phyloP scores from a whole-genome alignment of 2,113 vertebrate species.

The Trichechus manatus region DNA sequence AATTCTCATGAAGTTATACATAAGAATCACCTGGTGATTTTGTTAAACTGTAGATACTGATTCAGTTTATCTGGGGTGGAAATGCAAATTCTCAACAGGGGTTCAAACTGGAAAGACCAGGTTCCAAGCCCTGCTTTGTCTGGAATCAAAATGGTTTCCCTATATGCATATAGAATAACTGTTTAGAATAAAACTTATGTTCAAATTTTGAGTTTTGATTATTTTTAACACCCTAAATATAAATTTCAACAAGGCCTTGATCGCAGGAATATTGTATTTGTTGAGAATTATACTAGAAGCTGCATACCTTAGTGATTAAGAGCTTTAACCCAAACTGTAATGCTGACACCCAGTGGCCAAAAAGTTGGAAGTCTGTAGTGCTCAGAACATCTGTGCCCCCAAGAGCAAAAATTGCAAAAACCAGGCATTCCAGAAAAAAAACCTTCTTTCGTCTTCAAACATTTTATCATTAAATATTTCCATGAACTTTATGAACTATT shows the following conservation, averaged over 20 bases:
- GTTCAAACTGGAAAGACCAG: too few species aligned
- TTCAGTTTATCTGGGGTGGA: too few species aligned
- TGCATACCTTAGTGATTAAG: neutral
- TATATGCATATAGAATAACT: too few species aligned
- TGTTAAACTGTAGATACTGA: too few species aligned
- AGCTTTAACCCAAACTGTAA: slow-evolving; percentile 37
- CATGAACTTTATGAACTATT: slow-evolving; percentile 26
- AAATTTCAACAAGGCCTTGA: neutral
- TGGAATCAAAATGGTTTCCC: too few species aligned
- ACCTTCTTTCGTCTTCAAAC: neutral
- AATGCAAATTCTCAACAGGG: too few species aligned
- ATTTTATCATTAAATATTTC: neutral
- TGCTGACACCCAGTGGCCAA: slow-evolving; percentile 22
- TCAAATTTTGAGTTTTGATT: too few species aligned
- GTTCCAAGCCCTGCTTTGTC: too few species aligned
- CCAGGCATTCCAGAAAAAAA: neutral
- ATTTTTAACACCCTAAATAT: neutral
- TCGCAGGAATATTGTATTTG: slow-evolving; percentile 32
- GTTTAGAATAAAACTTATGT: too few species aligned
- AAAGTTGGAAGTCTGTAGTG: neutral
- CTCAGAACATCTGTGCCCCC: neutral
- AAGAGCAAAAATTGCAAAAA: neutral
- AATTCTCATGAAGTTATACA: too few species aligned
- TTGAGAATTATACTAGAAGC: neutral
- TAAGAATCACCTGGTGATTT: too few species aligned